Base-by-base conservation (phyloP, 2,113 vertebrate species). In the Amphilophus citrinellus region DNA sequence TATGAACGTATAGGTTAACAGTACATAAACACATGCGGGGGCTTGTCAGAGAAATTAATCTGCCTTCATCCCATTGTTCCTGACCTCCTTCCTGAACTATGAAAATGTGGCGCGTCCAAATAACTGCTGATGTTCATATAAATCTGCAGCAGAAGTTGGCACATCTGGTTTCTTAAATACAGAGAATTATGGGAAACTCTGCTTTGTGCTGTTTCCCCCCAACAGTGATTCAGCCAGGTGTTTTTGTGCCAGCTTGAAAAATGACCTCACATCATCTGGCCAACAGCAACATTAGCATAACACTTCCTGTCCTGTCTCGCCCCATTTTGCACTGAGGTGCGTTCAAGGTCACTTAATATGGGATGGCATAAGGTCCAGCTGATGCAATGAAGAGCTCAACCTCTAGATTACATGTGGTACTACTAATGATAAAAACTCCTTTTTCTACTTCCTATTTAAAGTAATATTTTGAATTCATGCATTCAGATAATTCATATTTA, bases 221-320 rank as follows among this genome's bases (percentile, higher is more conserved):
- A 77, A 61, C 77, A 61, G 6, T 63, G 50, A 89, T 81, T 80
- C 62, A 79, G 37, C 9, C 61, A 3, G 77, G 84, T 84, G 83
- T 84, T 89, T 85, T 50, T 58, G 50, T 71, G 47, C 27, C 68
- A 9, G 68, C 24, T 53, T 32, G 66, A 57, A 62, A 81, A 85
- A 85, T 59, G 2, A 87, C 66, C 82, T 82, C 78, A 65, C 4
- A 22, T 39, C 11, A 57, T n/a, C n/a, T 18, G 20, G 53, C 53
- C 8, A 9, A 57, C 53, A 10, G 17, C 10, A 73, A 1, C 27
- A 53, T 53, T 53, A 73, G 30, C 68, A 32, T 4, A 42, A 76
- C 78, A 68, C 81, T 88, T 87, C 60, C 63, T 79, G 6, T 77
- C 56, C 76, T 84, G 63, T 61, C 59, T 44, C 3, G 10, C 53